These are phyloP conservation scores for Drosophila phalerata DNA, from an alignment of 2,888 invertebrate genomes.

Conservation along the genomic window DNA sequence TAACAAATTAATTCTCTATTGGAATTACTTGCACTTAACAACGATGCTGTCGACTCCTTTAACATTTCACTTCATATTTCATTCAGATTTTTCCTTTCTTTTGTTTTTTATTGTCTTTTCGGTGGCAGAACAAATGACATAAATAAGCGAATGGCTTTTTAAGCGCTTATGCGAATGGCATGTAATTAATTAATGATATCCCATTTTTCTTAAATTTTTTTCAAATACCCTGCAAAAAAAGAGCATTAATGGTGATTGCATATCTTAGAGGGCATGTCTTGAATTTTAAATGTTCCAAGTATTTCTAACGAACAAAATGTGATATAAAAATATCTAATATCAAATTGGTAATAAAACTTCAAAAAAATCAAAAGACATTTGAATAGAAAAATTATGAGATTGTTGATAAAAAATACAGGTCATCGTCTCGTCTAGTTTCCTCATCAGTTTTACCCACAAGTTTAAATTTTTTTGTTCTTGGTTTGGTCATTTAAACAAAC, in stretches of 20 bases:
- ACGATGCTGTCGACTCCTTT: constrained; percentile 18
- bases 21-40: neutral
- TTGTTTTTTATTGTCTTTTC: neutral
- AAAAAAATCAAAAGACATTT: neutral
- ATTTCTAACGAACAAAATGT: too few species aligned
- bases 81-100: neutral
- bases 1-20: neutral
- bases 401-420: neutral
- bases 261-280: too few species aligned
- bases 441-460: too few species aligned
- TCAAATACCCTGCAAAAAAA: neutral
- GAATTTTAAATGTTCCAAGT: too few species aligned
- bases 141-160: constrained; percentile 54
- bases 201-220: neutral
- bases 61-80: constrained; percentile 30
- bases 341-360: too few species aligned
- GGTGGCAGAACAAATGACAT: constrained; percentile 32
- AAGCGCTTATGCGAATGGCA: constrained; percentile 53
- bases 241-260: too few species aligned
- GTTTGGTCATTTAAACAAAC: constrained; percentile 1
- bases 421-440: neutral
- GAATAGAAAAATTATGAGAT: too few species aligned
- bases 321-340: too few species aligned
- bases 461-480: neutral
- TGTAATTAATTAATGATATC: constrained; percentile 61